Conservation (phyloP, 64 coral and sea anemone genomes). For the Pocillopora verrucosa region DNA sequence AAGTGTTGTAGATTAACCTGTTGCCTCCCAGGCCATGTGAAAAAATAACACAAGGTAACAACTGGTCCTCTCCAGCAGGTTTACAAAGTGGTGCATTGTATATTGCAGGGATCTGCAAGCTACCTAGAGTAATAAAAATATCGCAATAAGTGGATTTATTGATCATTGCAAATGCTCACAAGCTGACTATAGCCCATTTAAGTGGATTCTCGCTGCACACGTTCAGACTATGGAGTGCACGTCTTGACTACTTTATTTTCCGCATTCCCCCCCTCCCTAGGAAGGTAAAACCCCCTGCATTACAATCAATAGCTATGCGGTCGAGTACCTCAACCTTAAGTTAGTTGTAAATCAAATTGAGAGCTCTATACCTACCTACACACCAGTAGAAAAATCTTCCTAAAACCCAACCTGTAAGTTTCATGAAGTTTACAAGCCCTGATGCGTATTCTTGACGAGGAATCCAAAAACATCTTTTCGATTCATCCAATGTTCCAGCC, state of each 20-base stretch:
- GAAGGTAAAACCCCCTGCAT: no score
- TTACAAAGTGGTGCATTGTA: constrained; percentile 60
- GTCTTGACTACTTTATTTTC: no score
- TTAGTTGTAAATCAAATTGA: no score
- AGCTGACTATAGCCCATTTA: no score
- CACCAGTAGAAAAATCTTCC: constrained; percentile 63
- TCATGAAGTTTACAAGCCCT: constrained; percentile 66
- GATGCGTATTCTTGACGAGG: constrained; percentile 58
- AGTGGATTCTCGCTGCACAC: no score
- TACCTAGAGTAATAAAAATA: constrained; percentile 38
- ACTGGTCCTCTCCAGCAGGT: neutral
- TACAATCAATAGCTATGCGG: no score
- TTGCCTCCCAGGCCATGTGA: constrained; percentile 93
- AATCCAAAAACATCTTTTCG: constrained; percentile 49
- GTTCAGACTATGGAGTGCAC: no score
- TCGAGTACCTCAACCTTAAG: no score
- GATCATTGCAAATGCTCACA: no score
- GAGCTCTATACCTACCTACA: constrained; percentile 38
- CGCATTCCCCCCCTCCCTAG: no score
- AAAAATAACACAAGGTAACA: constrained; percentile 94
- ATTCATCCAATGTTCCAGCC: neutral
- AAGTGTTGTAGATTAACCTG: constrained; percentile 68
- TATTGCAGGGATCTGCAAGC: constrained; percentile 57
- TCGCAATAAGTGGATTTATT: no score
- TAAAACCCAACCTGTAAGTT: constrained; percentile 53